Evolutionary conservation across 1,140 invertebrate species (phyloP).

Genomic region (Psix sp.): DNA sequence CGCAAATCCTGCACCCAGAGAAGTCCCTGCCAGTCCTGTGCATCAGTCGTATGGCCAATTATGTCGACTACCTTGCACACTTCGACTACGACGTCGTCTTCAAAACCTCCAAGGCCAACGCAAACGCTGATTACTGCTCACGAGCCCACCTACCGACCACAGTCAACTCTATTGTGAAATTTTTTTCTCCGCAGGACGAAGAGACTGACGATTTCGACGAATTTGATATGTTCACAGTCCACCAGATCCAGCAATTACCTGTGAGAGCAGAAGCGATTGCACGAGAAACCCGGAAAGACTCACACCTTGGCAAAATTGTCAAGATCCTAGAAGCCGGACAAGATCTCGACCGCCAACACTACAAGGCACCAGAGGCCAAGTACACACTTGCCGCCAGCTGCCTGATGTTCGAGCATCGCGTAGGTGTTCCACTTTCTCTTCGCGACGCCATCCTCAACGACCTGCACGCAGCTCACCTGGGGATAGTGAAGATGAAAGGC

Average conservation of each 20-base stretch:
- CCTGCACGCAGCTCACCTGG: conserved; percentile 73
- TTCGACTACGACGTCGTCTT: conserved; percentile 44
- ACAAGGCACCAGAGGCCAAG: conserved; percentile 28
- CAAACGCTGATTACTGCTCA: conserved; percentile 40
- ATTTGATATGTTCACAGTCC: conserved; percentile 20
- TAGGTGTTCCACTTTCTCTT: conserved; percentile 60
- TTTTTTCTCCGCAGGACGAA: background rate
- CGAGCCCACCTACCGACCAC: conserved; percentile 4
- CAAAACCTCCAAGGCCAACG: conserved; percentile 35
- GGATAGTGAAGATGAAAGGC: conserved; percentile 75
- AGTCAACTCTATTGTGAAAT: background rate
- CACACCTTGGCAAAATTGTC: conserved; percentile 24
- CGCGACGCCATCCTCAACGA: conserved; percentile 57
- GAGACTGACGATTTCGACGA: conserved; percentile 9
- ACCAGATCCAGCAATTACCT: conserved; percentile 29
- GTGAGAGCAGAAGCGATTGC: conserved; percentile 18
- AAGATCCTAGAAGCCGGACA: conserved; percentile 12
- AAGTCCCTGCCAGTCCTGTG: conserved; percentile 37
- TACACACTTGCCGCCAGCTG: conserved; percentile 35
- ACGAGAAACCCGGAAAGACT: conserved; percentile 26
- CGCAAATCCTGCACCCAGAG: conserved; percentile 57
- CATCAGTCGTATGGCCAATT: conserved; percentile 57
- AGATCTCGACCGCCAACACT: background rate
- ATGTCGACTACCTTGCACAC: conserved; percentile 49
- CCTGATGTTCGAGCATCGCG: conserved; percentile 46